Base-by-base conservation (phyloP, 2,113 vertebrate species). In the Rhinogobius similis region DNA sequence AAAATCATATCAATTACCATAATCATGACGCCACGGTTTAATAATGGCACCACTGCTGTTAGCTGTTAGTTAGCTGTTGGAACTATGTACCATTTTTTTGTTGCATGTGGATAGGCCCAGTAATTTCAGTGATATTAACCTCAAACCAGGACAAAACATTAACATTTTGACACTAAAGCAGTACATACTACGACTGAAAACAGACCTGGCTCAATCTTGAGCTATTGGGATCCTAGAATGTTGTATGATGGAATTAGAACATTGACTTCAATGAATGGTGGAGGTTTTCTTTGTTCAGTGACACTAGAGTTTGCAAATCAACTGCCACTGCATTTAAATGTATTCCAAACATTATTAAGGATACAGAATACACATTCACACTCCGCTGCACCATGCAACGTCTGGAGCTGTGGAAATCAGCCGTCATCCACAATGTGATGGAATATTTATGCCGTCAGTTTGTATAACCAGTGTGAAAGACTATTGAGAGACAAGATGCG, bases 341-440 rank as follows among this genome's bases (percentile, higher is more conserved):
- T 83, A 81, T 87, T 86, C 64, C 65, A 77, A 89, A 90, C 76
- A 86, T 82, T 81, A 85, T 87, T 85, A 89, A 79, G 73, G 74
- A 70, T 82, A 82, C 78, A 83, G 82, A 86, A 41, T 41, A 41
- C 81, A 85, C 75, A 78, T 83, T 85, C 73, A 87, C 81, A 78
- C 83, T 78, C 61, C 23, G 23, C 53, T 82, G 79, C 84, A 18
- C 78, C 7, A 29, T 13, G 11, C 72, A 29, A 27, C 77, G 83
- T 69, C 73, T 48, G 48, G 74, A 78, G 82, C 82, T 64, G 61
- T 66, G 70, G 78, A 72, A 76, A 81, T 85, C 72, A 72, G 77
- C 69, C 76, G 68, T 76, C 77, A 82, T 81, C 86, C 73, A 76
- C 79, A 76, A 48, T 71, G 84, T 67, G 74, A 82, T 70, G 72